Conservation (phyloP, 2,797 vertebrate species). For the Allobates femoralis region DNA sequence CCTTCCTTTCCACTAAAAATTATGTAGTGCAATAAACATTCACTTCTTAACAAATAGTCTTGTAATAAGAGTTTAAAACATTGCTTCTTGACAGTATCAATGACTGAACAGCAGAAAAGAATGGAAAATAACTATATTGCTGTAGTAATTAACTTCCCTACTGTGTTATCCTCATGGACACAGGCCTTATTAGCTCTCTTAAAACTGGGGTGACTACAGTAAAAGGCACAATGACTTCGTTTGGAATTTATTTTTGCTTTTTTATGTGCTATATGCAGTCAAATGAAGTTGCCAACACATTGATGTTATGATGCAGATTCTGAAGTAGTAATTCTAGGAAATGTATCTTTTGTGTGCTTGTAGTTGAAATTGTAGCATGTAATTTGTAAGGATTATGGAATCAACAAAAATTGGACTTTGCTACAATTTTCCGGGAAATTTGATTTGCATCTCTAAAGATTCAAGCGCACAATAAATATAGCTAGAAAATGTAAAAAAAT, state of each 20-base stretch:
- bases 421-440: too few species aligned
- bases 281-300: background rate
- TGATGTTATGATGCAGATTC: background rate
- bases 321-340: background rate
- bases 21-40: constrained; percentile 26
- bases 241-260: background rate
- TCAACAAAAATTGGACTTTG: too few species aligned
- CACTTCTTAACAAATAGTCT: constrained; percentile 27
- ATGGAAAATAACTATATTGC: background rate
- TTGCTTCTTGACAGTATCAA: constrained; percentile 1
- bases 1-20: constrained; percentile 28
- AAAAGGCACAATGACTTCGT: background rate
- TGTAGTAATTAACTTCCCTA: background rate
- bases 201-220: background rate
- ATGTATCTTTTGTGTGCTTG: too few species aligned
- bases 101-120: background rate
- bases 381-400: too few species aligned
- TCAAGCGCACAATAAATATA: too few species aligned
- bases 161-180: background rate
- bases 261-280: background rate
- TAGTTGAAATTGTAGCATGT: too few species aligned
- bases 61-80: constrained; percentile 23
- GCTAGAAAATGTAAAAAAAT: too few species aligned
- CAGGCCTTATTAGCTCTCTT: background rate
- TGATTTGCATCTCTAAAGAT: too few species aligned